These are phyloP conservation scores for Eupithecia exiguata DNA, from an alignment of 2,888 invertebrate genomes.

Conservation along the genomic window DNA sequence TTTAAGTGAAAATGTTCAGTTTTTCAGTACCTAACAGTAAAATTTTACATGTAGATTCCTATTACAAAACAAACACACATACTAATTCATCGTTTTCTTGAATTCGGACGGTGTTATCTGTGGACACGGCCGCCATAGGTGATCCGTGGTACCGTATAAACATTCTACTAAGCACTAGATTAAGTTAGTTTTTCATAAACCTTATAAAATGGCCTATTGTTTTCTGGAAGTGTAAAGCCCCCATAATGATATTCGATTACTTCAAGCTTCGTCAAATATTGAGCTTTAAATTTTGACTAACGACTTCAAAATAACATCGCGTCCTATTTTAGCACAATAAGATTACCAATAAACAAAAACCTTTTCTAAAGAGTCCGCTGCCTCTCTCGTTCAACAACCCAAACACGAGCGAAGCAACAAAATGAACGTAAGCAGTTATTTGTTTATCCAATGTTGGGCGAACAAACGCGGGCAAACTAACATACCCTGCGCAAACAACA, in stretches of 20 bases:
- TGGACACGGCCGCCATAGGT: too few relatives aligned
- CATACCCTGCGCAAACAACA: constrained; percentile 24
- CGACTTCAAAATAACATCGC: background rate
- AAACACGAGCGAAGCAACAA: background rate
- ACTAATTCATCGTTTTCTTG: too few relatives aligned
- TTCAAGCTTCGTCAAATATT: background rate
- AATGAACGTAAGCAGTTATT: constrained; percentile 9
- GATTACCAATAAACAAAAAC: background rate
- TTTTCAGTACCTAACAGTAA: too few relatives aligned
- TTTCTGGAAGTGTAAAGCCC: background rate
- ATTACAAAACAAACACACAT: too few relatives aligned
- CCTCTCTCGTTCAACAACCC: background rate
- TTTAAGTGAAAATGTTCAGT: too few relatives aligned
- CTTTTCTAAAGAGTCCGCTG: background rate
- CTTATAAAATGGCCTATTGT: too few relatives aligned
- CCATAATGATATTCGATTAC: background rate
- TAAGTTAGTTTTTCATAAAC: too few relatives aligned
- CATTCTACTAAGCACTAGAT: too few relatives aligned
- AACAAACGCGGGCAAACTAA: constrained; percentile 16
- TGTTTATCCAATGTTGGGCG: background rate
- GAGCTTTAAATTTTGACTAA: background rate
- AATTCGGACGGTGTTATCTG: too few relatives aligned
- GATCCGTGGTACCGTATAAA: too few relatives aligned
- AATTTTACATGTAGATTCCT: too few relatives aligned
- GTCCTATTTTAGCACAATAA: background rate